Evolutionary conservation across 2,797 vertebrate species (phyloP).

Genomic region (Poeciliopsis presidionis): DNA sequence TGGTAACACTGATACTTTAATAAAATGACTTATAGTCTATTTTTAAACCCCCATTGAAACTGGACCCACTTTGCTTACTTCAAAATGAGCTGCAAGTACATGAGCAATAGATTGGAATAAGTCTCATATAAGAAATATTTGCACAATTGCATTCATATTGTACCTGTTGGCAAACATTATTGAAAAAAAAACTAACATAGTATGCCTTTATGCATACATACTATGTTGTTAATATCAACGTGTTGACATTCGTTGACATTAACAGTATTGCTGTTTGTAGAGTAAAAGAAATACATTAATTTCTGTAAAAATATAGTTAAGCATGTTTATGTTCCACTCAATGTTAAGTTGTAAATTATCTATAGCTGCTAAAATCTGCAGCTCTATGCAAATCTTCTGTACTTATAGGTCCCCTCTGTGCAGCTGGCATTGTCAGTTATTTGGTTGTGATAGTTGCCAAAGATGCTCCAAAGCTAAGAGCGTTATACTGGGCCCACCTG

Average conservation of each 20-base stretch:
- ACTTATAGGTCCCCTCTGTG: conserved; percentile 27
- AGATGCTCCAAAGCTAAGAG: conserved; percentile 60
- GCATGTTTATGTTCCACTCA: not conserved
- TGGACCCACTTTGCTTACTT: conserved; percentile 41
- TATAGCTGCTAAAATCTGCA: conserved; percentile 27
- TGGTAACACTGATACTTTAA: conserved; percentile 31
- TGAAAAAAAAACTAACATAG: not conserved
- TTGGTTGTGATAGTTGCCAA: conserved; percentile 60
- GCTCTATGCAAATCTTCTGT: conserved; percentile 33
- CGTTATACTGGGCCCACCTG: conserved; percentile 65
- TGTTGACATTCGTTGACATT: not conserved
- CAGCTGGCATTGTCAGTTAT: conserved; percentile 75
- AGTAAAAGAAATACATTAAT: not conserved
- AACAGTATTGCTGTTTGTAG: not conserved
- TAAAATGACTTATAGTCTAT: conserved; percentile 37
- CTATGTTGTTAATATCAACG: no score
- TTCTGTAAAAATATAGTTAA: not conserved
- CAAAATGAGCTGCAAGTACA: conserved; percentile 28
- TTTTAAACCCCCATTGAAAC: conserved; percentile 49
- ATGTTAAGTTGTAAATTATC: conserved; percentile 16
- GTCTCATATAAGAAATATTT: conserved; percentile 33
- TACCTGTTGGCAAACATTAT: not conserved
- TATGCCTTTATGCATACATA: no score
- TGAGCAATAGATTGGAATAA: conserved; percentile 40
- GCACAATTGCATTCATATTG: not conserved